Evolutionary conservation across 2,797 vertebrate genomes (phyloP).

Genomic region (Anguilla marmorata): DNA sequence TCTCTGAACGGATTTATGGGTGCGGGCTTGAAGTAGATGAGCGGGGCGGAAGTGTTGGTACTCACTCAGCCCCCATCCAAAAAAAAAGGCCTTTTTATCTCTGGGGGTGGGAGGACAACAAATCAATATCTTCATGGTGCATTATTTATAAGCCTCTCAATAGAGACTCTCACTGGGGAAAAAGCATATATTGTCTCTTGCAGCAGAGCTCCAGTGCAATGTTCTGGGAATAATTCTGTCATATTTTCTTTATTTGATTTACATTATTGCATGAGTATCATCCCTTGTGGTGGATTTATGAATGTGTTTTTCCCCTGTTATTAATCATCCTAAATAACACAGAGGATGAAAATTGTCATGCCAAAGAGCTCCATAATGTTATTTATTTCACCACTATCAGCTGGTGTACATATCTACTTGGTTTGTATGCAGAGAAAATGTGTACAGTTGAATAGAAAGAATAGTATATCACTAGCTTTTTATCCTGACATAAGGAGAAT

Average conservation of each 20-base stretch:
- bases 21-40: background rate
- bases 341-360: background rate
- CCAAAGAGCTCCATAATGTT: too few relatives aligned
- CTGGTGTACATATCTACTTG: too few relatives aligned
- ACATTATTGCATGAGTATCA: background rate
- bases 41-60: background rate
- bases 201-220: background rate
- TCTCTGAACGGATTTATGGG: background rate
- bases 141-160: slow-evolving; percentile 17
- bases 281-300: background rate
- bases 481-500: too few relatives aligned
- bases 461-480: too few relatives aligned
- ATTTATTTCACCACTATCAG: too few relatives aligned
- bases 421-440: too few relatives aligned
- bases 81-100: background rate
- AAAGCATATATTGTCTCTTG: background rate
- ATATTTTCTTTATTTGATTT: background rate
- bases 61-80: background rate
- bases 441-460: too few relatives aligned
- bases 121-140: slow-evolving; percentile 11
- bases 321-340: background rate
- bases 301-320: background rate
- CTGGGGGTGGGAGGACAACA: background rate
- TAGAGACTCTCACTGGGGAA: background rate
- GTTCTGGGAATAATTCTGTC: background rate